Evolutionary conservation across 1,140 invertebrate species (phyloP), one percentile per base, ranked within the genome.

Genomic region (Tigriopus japonicus): DNA sequence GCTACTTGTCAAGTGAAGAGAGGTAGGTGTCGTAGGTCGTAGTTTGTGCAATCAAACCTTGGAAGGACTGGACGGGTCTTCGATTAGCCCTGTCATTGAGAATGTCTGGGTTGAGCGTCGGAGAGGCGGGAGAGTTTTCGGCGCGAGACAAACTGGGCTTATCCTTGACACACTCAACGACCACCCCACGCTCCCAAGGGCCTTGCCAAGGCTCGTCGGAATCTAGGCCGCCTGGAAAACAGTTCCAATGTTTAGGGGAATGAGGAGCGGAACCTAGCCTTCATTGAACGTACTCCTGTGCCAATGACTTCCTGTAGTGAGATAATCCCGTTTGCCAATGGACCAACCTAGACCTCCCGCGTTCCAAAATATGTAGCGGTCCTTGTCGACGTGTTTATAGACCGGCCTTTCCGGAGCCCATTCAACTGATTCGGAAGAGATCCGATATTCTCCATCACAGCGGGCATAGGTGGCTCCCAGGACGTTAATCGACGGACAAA

Each of bases 301-400:
- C 59, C 59, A 61, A 53, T 61, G 59, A 54, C 59, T 61, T 23
- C 59, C 59, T 17, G 59, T 24, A 40, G 45, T 61, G 23, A 61
- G 59, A 24, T 61, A 61, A 14, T 61, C 59, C 41, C 17, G 14
- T 40, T 61, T 61, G 45, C 59, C 59, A 21, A 61, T 61, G 28
- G 49, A 53, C 59, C 59, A 61, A 7, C 59, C 59, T 7, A 61
- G 15, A 5, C 59, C 59, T 6, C 51, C 49, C n/a, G 59, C 59
- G 41, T 61, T 61, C 59, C 59, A 61, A 54, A 61, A 61, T 17
- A 61, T 61, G 40, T 61, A 61, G 7, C 59, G 15, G 19, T 58
- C 40, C 55, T 58, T 58, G 21, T 9, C 15, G 15, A 40, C 40
- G 15, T 58, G 55, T 42, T 58, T 58, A 24, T 51, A 58, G 17